Evolutionary conservation across 2,888 invertebrate genomes (phyloP), one percentile per base, ranked within the genome.

Genomic region (Hyposoter didymator): DNA sequence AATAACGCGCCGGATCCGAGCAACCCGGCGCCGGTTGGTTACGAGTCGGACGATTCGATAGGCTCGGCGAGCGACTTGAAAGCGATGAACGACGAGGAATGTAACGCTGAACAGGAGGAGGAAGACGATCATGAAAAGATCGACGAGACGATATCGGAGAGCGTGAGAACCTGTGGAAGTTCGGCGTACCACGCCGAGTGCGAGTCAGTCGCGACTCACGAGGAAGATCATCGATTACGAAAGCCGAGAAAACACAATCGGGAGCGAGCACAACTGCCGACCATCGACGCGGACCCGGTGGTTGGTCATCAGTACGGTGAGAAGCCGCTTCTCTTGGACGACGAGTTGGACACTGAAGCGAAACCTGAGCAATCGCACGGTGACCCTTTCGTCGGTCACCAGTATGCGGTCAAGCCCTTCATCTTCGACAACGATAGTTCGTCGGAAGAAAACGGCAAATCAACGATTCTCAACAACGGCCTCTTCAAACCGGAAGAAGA

Each of bases 281-380:
- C 82, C 94, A 89, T 90, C 19, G 88, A 90, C 1, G 88, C 91
- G 0, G 93, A 94, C 79, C 93, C 93, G 0, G 96, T 97, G 85
- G 96, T 97, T 7, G 96, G 97, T 0, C 97, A 97, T 92, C 96
- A 96, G 88, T 97, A 97, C 89, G 97, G 97, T 0, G 97, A 97
- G 86, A 95, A 96, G 88, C 97, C 97, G 0, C 93, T 97, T 55
- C 92, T 97, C 5, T 95, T 97, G 79, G 97, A 97, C 90, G 97
- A 97, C 92, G 97, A 97, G 90, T 93, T 97, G n/a, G 96, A 96
- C 89, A 95, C 95, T 0, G 96, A 96, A 78, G 93, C 91, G 0
- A 93, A 92, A 59, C 91, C 92, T 0, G 93, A 92, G 43, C 94
- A 94, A 76, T 90, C 90, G 1, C 94, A 94, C 64, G 95, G 95